A percentile compares a stretch with the other conserved stretches of the same genome.
phyloP scores from a whole-genome alignment of 2,797 vertebrate genomes.

The Neosalanx taihuensis region DNA sequence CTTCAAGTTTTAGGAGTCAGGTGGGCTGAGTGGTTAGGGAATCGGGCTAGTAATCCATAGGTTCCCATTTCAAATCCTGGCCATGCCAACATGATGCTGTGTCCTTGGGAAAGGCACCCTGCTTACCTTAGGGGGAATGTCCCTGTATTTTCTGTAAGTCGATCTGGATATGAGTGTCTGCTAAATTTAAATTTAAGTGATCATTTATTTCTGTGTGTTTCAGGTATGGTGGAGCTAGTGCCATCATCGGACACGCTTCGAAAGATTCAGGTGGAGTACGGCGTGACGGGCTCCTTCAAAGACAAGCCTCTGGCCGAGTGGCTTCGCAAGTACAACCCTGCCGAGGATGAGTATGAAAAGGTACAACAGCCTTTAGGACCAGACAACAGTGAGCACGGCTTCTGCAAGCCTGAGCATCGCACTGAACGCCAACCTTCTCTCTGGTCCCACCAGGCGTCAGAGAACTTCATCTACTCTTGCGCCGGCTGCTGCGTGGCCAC shows the following conservation, averaged over 20 bases:
- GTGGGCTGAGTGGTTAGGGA: no score
- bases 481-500: constrained; percentile 98
- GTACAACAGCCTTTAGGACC: constrained; percentile 57
- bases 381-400: background rate
- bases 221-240: constrained; percentile 98
- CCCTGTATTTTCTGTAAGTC: no score
- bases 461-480: constrained; percentile 98
- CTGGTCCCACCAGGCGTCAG: constrained; percentile 80
- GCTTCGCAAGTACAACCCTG: constrained; percentile 96
- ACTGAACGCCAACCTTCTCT: background rate
- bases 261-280: constrained; percentile 98
- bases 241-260: constrained; percentile 93
- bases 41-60: no score
- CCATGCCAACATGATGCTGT: no score
- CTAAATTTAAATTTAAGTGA: no score
- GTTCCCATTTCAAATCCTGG: no score
- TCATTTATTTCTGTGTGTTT: background rate
- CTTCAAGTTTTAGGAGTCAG: no score
- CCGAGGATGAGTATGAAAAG: constrained; percentile 98
- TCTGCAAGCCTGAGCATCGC: no score
- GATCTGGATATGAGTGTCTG: no score
- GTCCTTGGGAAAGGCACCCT: no score
- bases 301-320: constrained; percentile 98
- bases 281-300: constrained; percentile 97
- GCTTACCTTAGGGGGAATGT: no score